Evolutionary conservation across 2,888 invertebrate species (phyloP), one percentile per base, ranked within the genome.

Genomic region (Sipha maydis): DNA sequence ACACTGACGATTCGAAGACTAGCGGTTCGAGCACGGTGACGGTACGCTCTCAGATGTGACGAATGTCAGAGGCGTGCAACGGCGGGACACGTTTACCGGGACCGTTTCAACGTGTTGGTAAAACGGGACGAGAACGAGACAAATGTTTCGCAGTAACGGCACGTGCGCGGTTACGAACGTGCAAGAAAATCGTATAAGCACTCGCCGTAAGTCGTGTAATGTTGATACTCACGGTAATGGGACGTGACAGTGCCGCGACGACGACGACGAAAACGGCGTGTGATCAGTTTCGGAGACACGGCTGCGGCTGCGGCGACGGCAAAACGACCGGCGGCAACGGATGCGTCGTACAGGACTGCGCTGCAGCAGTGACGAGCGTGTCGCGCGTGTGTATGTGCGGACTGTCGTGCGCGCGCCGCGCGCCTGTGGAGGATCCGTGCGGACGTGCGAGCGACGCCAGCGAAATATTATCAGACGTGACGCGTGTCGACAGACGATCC

Each of bases 381-480:
- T 71, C 34, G 56, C 75, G 83, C 9, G n/a, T 54, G 56, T 34
- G 83, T 56, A 56, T 76, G 56, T 19, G 56, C 61, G 79, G 3
- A 19, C 38, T 19, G 21, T 19, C 34, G 75, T 69, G 19, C 8
- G 25, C 4, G 28, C 31, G 48, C 28, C 69, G 48, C 48, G 69
- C 69, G 69, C 28, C 4, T 25, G 69, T 9, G 28, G 69, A 28
- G 14, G 69, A 69, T 14, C 28, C 9, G 48, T 31, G 76, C 67
- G 77, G 48, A 77, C 71, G 48, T 31, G 76, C 41, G 67, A 34
- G 67, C 71, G 28, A 69, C 41, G 67, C 17, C 67, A 69, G 28
- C 28, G 9, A 77, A 25, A 75, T 61, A 19, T 61, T 61, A 61
- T 71, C 38, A 21, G 38, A 34, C 21, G 38, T 21, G 75, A 73